Base-by-base conservation (phyloP, 2,113 vertebrate species). In the Mobula hypostoma region DNA sequence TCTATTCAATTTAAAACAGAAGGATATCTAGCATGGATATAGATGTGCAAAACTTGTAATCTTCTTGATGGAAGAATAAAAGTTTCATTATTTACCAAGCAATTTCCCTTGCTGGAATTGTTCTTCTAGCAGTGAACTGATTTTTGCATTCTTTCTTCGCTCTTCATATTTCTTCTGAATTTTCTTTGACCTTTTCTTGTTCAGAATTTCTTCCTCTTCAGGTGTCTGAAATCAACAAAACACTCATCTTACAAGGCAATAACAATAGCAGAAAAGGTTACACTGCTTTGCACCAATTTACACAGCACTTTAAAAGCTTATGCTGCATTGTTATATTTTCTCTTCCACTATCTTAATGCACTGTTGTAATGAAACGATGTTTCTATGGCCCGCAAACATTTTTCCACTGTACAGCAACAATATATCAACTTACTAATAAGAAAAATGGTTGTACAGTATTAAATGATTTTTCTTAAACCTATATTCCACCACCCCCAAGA, bases 131-230 rank as follows among this genome's bases (percentile, higher is more conserved):
- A 99, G 97, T 70, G 96, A 94, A 95, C 97, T 98, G 95, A 99
- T 99, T 95, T 99, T 99, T 66, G 98, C 97, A 0, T 96, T 98
- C 96, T 99, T 99, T 95, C 98, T 98, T 72, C 99, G 97, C 70
- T 98, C 98, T 6, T 99, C 98, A 0, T 99, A 98, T 95, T 99
- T 99, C 95, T 99, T 99, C 96, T 99, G 98, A 95, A 98, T 98
- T 96, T 98, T 99, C 97, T 99, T 99, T n/a, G 99, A 99, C 94
- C 99, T 97, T 87, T 99, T 99, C 96, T 98, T 99, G 96, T 99
- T 99, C 95, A 99, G 96, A 94, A 98, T 97, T 93, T 99, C 99
- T 94, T 99, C 99, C 94, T 99, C 99, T 92, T 99, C 99, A 66
- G 98, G 98, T 94, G 98, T 99, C 99, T 99, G 94, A 15, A 95